phyloP scores from a whole-genome alignment of 2,113 vertebrate genomes.

The Plecotus auritus region DNA sequence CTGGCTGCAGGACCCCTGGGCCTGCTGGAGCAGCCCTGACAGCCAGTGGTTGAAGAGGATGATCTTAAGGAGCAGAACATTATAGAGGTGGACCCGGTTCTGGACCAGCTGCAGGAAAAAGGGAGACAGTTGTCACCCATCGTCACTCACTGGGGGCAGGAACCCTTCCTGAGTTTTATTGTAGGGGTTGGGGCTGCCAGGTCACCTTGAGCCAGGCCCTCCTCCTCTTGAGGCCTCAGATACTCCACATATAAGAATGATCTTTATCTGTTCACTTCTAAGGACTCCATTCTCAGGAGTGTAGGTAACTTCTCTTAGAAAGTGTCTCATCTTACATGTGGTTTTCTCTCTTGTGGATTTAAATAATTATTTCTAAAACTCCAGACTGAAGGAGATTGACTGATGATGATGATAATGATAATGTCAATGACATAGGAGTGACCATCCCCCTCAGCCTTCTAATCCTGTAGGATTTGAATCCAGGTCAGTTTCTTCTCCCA shows the following conservation, averaged over 20 bases:
- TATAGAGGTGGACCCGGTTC: slow-evolving; percentile 47
- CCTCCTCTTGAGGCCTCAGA: not conserved
- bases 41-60: slow-evolving; percentile 58
- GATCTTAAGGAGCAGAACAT: slow-evolving; percentile 60
- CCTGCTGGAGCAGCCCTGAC: slow-evolving; percentile 37
- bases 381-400: not conserved
- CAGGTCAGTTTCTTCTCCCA: not conserved
- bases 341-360: not conserved
- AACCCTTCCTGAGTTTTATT: not conserved
- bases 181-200: no score
- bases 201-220: not conserved
- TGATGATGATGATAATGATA: not conserved
- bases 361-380: not conserved
- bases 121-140: rapidly evolving
- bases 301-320: not conserved
- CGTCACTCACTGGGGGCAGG: rapidly evolving
- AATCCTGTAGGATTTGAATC: not conserved
- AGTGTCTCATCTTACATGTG: not conserved
- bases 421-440: not conserved
- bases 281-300: not conserved
- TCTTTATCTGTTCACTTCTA: not conserved
- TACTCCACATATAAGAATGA: not conserved
- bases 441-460: not conserved
- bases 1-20: not conserved
- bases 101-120: slow-evolving; percentile 24